Conservation (phyloP, 2,888 invertebrate genomes). For the Sycophila texana region DNA sequence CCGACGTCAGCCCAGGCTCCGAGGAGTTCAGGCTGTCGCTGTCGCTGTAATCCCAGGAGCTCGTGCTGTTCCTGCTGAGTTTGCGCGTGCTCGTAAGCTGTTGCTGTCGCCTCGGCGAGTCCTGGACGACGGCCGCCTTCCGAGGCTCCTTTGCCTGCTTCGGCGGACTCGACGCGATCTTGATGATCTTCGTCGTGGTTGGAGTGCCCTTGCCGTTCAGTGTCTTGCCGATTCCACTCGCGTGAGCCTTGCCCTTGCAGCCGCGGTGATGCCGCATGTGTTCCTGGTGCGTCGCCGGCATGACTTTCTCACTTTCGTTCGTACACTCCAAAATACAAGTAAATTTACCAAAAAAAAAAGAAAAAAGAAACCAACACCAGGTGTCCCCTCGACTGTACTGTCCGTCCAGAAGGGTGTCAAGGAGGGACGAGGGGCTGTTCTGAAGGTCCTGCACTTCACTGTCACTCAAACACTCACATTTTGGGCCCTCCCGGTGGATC, state of each 20-base stretch:
- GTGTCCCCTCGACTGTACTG: too few species aligned
- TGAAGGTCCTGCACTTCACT: background rate
- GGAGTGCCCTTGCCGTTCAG: constrained; percentile 33
- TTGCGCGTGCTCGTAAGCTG: constrained; percentile 65
- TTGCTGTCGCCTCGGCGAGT: constrained; percentile 68
- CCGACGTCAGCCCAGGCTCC: constrained; percentile 61
- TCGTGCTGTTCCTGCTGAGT: constrained; percentile 80
- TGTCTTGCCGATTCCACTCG: constrained; percentile 81
- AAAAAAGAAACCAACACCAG: too few species aligned
- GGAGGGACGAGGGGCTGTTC: too few species aligned
- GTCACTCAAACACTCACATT: background rate
- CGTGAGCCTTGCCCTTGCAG: constrained; percentile 87
- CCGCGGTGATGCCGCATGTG: constrained; percentile 82
- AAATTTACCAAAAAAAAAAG: too few species aligned
- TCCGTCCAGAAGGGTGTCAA: too few species aligned
- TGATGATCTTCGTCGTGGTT: constrained; percentile 21
- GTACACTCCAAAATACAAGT: background rate
- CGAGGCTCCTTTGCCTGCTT: constrained; percentile 5
- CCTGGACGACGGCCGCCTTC: constrained; percentile 53
- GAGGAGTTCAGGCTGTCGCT: constrained; percentile 81
- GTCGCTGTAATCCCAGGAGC: constrained; percentile 82
- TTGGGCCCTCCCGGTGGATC: background rate
- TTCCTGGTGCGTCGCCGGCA: constrained; percentile 77
- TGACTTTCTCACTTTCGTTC: constrained; percentile 42
- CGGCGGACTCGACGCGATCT: constrained; percentile 23